Evolutionary conservation across 2,797 vertebrate genomes (phyloP), one percentile per base, ranked within the genome.

Genomic region (Benthosema pterotum): DNA sequence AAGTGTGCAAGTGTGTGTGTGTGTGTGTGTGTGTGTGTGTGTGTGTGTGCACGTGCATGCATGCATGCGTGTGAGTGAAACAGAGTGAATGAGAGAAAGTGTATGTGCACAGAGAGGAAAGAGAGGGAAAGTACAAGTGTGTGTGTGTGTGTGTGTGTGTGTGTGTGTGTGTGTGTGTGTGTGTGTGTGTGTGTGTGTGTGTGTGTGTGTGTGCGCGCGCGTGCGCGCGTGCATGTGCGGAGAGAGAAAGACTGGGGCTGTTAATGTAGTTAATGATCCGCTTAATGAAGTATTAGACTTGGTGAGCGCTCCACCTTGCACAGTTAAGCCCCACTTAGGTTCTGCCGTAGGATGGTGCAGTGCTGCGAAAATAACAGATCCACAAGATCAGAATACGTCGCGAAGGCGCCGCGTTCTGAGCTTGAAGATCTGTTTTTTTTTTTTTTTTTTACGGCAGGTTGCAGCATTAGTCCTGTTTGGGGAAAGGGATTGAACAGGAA

Each of bases 291-390:
- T 67, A 58, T 49, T 9, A 56, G 52, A 61, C 67, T 60, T 43
- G 64, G 78, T 55, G 75, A 76, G 62, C 32, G 71, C 73, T 76
- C 73, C 75, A 76, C 70, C 75, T 72, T 63, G 72, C 72, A 80
- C 77, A 68, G 72, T 67, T 71, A 61, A 38, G 32, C 32, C 32
- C 7, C 32, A 38, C 11, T 9, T 38, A 38, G 32, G 8, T 9
- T 38, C 11, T 38, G 32, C 7, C 32, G 8, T 11, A 38, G 32
- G 8, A 38, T 9, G 32, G 32, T 9, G 32, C 2, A 2, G 32
- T 9, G 32, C 8, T 7, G 7, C 32, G 3, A 38, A 38, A 38
- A 38, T 38, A 38, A 9, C 32, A 38, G 32, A 38, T 38, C 32
- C 7, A 38, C 32, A 38, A 38, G 32, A 7, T 38, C 32, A 38